Conservation (phyloP, 1,140 invertebrate species). For the Hycleus phaleratus region DNA sequence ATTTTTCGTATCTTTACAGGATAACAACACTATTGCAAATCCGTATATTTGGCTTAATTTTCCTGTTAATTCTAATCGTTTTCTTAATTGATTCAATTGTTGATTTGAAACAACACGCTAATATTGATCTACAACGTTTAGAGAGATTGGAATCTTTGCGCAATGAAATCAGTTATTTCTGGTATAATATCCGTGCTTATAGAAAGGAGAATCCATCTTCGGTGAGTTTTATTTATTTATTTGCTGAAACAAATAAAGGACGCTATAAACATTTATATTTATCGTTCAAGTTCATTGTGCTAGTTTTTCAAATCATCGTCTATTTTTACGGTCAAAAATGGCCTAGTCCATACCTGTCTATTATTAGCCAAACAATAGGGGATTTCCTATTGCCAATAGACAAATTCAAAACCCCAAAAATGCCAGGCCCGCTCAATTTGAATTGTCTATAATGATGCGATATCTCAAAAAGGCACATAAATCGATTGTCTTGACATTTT, state of each 20-base stretch:
- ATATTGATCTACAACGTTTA: not conserved
- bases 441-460: too few relatives aligned
- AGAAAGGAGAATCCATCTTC: conserved; percentile 20
- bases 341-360: too few relatives aligned
- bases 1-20: conserved; percentile 15
- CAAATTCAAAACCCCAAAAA: too few relatives aligned
- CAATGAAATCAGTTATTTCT: not conserved
- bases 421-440: too few relatives aligned
- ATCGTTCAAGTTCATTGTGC: not conserved
- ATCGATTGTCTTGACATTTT: too few relatives aligned
- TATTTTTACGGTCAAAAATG: too few relatives aligned
- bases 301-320: not conserved
- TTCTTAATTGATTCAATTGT: conserved; percentile 21
- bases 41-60: conserved; percentile 21
- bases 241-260: not conserved
- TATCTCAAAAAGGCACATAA: too few relatives aligned
- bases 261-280: not conserved
- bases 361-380: too few relatives aligned
- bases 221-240: conserved; percentile 5
- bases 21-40: conserved; percentile 20
- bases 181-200: conserved; percentile 11
- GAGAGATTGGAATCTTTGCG: conserved; percentile 11
- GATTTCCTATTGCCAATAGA: too few relatives aligned
- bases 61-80: conserved; percentile 5
- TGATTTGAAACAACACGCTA: conserved; percentile 2